These are phyloP conservation scores for Haliclona indistincta DNA, from an alignment of 37 sponge, comb jelly and placozoan species.

Conservation along the genomic window DNA sequence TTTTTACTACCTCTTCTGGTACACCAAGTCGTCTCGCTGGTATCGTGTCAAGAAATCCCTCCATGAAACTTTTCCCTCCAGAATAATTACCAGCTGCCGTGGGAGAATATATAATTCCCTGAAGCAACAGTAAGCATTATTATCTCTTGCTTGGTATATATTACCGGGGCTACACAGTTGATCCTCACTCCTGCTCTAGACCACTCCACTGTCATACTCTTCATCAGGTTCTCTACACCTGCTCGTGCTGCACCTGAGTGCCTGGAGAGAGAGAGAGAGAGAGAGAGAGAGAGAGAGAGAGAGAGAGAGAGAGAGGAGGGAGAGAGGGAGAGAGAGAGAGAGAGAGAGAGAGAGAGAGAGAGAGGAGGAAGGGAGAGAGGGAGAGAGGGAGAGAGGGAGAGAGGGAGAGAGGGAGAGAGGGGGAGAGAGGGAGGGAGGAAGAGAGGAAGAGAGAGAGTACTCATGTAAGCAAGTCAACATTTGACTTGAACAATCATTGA, in stretches of 20 bases:
- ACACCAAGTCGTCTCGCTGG: slow-evolving; percentile 87
- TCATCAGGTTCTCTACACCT: slow-evolving; percentile 87
- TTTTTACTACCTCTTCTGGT: slow-evolving; percentile 76
- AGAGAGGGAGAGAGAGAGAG: not conserved
- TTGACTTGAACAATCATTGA: no score
- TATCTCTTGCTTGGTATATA: no score
- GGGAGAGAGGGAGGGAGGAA: slow-evolving; percentile 7
- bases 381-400: slow-evolving; percentile 1
- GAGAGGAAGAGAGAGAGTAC: not conserved
- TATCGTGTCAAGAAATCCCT: slow-evolving; percentile 22
- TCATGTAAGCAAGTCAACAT: no score
- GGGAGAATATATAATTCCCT: slow-evolving; percentile 52
- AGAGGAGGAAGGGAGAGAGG: slow-evolving; percentile 33
- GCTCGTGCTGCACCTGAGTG: slow-evolving; percentile 95
- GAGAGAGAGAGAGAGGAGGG: not conserved
- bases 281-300: slow-evolving; percentile 5
- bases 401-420: slow-evolving; percentile 21
- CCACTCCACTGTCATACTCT: slow-evolving; percentile 94
- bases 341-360: slow-evolving; percentile 3
- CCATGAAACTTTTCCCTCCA: slow-evolving; percentile 22
- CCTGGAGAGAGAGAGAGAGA: slow-evolving; percentile 10
- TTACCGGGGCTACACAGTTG: slow-evolving; percentile 76
- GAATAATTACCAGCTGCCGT: slow-evolving; percentile 70
- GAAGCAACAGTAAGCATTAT: slow-evolving; percentile 22
- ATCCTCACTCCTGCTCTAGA: slow-evolving; percentile 71